Evolutionary conservation across 2,113 vertebrate genomes (phyloP).

Genomic region (Tragelaphus scriptus): DNA sequence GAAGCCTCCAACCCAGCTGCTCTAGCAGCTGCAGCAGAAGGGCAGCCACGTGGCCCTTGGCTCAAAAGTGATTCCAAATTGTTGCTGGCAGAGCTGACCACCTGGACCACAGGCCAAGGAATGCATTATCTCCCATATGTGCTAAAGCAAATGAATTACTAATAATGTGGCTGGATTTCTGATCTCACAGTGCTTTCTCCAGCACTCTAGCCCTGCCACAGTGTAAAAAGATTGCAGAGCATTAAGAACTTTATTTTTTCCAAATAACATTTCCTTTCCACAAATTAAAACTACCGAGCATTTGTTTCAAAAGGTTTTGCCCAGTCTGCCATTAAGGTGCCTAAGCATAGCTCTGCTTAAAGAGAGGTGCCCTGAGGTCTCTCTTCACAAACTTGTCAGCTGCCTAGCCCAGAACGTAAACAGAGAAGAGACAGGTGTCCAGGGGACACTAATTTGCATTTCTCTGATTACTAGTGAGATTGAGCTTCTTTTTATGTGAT

Average conservation of each 20-base stretch:
- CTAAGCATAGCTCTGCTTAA: not conserved
- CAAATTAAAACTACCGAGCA: conserved; percentile 47
- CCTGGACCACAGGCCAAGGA: conserved; percentile 16
- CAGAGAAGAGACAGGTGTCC: not conserved
- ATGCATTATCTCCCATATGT: not conserved
- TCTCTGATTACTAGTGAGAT: not conserved
- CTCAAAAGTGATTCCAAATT: not conserved
- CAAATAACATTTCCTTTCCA: conserved; percentile 13
- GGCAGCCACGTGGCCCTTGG: not conserved
- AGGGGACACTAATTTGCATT: not conserved
- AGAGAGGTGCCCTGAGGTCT: not conserved
- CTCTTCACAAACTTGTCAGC: not conserved
- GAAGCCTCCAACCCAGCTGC: not conserved
- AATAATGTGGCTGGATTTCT: not conserved
- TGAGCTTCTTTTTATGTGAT: not conserved
- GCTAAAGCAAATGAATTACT: conserved; percentile 45
- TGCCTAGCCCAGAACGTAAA: not conserved
- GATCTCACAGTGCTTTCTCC: conserved; percentile 27
- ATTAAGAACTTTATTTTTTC: conserved; percentile 4
- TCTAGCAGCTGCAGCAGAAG: not conserved
- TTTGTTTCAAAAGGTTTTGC: not conserved
- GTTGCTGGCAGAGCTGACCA: not conserved
- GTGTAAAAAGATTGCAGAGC: not conserved
- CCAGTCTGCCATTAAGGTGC: not conserved
- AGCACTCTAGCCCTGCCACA: not conserved